Percentiles rank a stretch among this genome's conserved stretches.
phyloP scores from a whole-genome alignment of 2,888 invertebrate genomes.

The Cremastinae sp. region DNA sequence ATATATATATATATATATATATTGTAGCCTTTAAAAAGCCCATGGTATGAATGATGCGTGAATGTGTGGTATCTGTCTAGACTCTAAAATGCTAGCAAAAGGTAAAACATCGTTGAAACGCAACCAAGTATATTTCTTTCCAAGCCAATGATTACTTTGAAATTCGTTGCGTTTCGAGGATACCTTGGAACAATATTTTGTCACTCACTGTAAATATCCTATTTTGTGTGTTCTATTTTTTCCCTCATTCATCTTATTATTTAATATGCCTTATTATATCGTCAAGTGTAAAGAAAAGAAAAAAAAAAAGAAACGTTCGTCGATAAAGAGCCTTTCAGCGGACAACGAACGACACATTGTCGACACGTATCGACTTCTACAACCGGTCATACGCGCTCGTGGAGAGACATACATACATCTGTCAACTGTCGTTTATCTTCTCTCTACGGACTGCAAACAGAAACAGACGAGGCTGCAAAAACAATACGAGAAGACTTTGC shows the following conservation, averaged over 20 bases:
- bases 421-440: conserved; percentile 54
- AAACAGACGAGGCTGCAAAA: conserved; percentile 24
- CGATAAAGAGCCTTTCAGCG: conserved; percentile 69
- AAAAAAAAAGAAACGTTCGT: conserved; percentile 60
- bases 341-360: conserved; percentile 64
- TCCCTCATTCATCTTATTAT: conserved; percentile 31
- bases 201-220: conserved; percentile 60
- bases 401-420: conserved; percentile 56
- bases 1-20: too few relatives aligned
- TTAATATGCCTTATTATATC: conserved; percentile 46
- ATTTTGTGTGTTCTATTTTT: conserved; percentile 38
- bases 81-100: conserved; percentile 41
- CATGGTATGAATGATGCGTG: conserved; percentile 70
- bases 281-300: conserved; percentile 56
- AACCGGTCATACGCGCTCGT: conserved; percentile 64
- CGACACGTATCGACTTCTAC: conserved; percentile 65
- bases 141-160: too few relatives aligned
- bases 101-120: conserved; percentile 24
- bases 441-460: conserved; percentile 43
- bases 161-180: too few relatives aligned
- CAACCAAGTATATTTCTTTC: too few relatives aligned
- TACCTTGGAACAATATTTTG: too few relatives aligned
- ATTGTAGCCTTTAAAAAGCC: conserved; percentile 68
- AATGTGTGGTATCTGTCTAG: conserved; percentile 58
- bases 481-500: conserved; percentile 36